phyloP scores from a whole-genome alignment of 2,888 invertebrate species.

The Pseudococcus jackbeardsleyi region DNA sequence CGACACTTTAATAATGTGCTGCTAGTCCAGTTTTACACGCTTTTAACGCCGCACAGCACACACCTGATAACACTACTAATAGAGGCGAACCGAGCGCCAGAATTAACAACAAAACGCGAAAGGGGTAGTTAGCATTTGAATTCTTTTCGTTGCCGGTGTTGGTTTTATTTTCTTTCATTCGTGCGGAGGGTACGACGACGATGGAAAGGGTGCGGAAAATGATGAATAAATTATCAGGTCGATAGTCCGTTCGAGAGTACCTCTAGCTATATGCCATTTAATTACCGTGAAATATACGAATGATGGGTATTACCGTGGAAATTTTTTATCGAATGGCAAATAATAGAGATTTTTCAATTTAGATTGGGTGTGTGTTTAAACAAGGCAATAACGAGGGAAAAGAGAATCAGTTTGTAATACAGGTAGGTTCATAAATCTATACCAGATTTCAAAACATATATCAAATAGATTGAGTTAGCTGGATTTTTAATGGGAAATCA shows the following conservation, averaged over 20 bases:
- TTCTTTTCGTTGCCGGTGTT: neutral
- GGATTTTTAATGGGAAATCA: neutral
- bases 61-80: constrained; percentile 44
- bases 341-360: too few relatives aligned
- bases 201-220: constrained; percentile 15
- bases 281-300: neutral
- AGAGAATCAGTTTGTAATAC: too few relatives aligned
- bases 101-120: neutral
- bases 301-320: neutral
- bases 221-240: constrained; percentile 37
- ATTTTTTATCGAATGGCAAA: too few relatives aligned
- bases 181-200: neutral
- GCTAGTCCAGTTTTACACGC: constrained; percentile 53
- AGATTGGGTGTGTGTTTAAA: too few relatives aligned
- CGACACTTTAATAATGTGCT: constrained; percentile 44
- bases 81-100: neutral
- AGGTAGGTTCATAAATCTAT: too few relatives aligned
- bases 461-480: too few relatives aligned
- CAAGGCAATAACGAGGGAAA: too few relatives aligned
- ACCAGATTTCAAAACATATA: too few relatives aligned
- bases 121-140: constrained; percentile 42
- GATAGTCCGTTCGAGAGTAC: neutral
- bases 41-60: constrained; percentile 32
- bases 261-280: neutral
- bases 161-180: neutral